Evolutionary conservation across 2,797 vertebrate species (phyloP).

Genomic region (Odontamblyopus rebecca): DNA sequence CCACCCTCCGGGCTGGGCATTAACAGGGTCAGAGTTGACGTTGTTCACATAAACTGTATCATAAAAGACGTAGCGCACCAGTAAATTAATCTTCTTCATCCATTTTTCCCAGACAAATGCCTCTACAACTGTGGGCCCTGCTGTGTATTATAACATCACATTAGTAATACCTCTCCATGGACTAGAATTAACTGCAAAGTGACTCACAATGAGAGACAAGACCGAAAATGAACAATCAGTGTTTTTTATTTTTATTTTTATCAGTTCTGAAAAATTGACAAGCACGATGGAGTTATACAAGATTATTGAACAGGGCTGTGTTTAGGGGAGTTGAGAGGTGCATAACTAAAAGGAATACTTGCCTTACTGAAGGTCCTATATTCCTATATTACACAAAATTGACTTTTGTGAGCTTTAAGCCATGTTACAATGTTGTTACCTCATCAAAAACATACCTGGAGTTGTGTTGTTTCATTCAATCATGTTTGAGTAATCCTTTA

Average conservation of each 20-base stretch:
- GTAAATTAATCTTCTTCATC: conserved; percentile 76
- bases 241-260: not conserved
- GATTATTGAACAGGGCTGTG: not conserved
- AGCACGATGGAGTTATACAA: not conserved
- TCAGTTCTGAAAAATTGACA: not conserved
- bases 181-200: conserved; percentile 30
- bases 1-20: conserved; percentile 53
- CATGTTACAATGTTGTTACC: too few relatives aligned
- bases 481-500: too few relatives aligned
- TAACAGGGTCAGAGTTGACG: conserved; percentile 63
- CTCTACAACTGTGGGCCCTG: conserved; percentile 54
- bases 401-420: too few relatives aligned
- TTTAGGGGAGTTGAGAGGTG: too few relatives aligned
- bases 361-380: too few relatives aligned
- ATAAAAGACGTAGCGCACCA: conserved; percentile 74
- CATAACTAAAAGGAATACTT: too few relatives aligned
- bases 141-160: conserved; percentile 58
- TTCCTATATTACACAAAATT: too few relatives aligned
- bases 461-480: too few relatives aligned
- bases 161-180: conserved; percentile 25
- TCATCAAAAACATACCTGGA: too few relatives aligned
- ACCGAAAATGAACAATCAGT: not conserved
- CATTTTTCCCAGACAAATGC: conserved; percentile 72
- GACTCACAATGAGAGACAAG: conserved; percentile 36
- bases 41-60: conserved; percentile 67